phyloP scores from a whole-genome alignment of 2,113 vertebrate genomes.

The rabbit (Oryctolagus cuniculus) region mOryCun1.1 NC_091441.1:78394001-78394500 shows the following conservation, averaged over 20 bases:
- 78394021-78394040: neutral
- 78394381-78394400: neutral
- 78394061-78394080: neutral
- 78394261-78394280: neutral
- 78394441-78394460: neutral
- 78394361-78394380: neutral
- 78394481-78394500: neutral
- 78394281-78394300: no score
- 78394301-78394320: neutral
- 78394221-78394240: neutral
- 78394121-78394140: neutral
- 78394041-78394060: neutral
- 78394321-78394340: neutral
- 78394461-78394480: constrained; percentile 15
- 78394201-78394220: neutral
- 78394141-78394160: neutral
- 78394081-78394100: neutral
- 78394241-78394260: neutral
- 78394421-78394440: neutral
- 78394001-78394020: neutral
- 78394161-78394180: neutral
- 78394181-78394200: neutral
- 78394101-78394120: neutral
- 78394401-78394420: neutral
- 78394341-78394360: neutral